These are phyloP conservation scores for Salarias fasciatus DNA, from an alignment of 2,797 vertebrate species.

Conservation along the genomic window DNA sequence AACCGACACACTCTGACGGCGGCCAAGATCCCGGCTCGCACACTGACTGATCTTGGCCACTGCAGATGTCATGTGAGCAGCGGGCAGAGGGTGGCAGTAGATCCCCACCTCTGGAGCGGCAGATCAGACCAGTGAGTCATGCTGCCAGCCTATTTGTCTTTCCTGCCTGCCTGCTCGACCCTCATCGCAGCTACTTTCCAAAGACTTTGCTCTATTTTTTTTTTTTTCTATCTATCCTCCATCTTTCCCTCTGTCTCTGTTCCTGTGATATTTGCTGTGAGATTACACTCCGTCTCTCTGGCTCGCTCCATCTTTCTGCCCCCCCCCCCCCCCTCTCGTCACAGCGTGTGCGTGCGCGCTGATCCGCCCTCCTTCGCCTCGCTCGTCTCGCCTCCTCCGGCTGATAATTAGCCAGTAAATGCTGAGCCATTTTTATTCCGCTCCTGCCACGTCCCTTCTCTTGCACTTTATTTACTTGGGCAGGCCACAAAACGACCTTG, in stretches of 20 bases:
- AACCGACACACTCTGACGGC: constrained; percentile 41
- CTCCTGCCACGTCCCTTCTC: constrained; percentile 58
- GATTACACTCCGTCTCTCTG: constrained; percentile 52
- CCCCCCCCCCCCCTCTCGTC: too few species aligned
- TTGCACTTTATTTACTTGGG: constrained; percentile 70
- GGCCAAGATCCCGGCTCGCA: constrained; percentile 35
- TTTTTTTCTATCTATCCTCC: constrained; percentile 44
- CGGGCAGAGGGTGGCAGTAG: constrained; percentile 76
- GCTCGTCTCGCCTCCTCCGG: constrained; percentile 49
- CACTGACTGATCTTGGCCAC: constrained; percentile 55
- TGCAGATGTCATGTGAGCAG: constrained; percentile 68
- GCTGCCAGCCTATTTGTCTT: constrained; percentile 60
- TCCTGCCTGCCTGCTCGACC: constrained; percentile 52
- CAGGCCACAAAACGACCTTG: constrained; percentile 73
- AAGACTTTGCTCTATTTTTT: constrained; percentile 66
- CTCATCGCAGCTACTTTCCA: constrained; percentile 71
- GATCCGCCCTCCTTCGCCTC: constrained; percentile 42
- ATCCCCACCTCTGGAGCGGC: constrained; percentile 51
- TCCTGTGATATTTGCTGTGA: constrained; percentile 66
- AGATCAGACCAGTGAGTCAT: constrained; percentile 67
- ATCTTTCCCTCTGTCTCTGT: constrained; percentile 45
- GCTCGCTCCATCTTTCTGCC: constrained; percentile 33
- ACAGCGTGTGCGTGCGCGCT: constrained; percentile 22
- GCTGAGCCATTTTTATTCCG: constrained; percentile 58
- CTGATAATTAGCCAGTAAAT: constrained; percentile 72